These are phyloP conservation scores for Melanocharis versteri DNA, from an alignment of 2,113 vertebrate genomes.

Conservation along the genomic window DNA sequence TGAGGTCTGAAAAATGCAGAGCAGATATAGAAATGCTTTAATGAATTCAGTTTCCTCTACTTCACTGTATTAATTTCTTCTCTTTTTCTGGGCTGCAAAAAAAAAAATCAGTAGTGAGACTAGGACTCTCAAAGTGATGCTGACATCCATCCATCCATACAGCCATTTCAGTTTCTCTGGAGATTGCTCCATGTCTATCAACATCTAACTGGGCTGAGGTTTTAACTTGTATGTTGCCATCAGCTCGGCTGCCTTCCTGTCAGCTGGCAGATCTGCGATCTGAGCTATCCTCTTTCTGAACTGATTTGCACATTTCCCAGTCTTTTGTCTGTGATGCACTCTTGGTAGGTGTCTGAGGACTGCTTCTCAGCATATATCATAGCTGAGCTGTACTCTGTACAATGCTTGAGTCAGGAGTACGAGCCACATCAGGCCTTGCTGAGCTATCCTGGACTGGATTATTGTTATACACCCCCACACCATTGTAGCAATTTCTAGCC, in stretches of 20 bases:
- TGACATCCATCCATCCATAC: not conserved
- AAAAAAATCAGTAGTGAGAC: not conserved
- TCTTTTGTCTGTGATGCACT: not conserved
- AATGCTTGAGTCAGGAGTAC: not conserved
- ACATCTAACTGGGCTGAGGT: not conserved
- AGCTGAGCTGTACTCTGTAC: fast-evolving
- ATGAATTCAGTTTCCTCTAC: not conserved
- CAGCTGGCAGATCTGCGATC: not conserved
- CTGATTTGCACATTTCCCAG: not conserved
- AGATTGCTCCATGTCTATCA: conserved; percentile 8
- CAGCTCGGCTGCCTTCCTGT: not conserved
- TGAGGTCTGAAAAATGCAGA: conserved; percentile 23
- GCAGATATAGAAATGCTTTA: not conserved
- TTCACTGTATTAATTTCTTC: not conserved
- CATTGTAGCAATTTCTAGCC: not conserved
- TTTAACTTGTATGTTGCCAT: not conserved
- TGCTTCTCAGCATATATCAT: fast-evolving
- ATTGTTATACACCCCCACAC: not conserved
- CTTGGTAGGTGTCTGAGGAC: not conserved
- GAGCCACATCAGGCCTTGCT: not conserved
- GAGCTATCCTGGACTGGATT: not conserved
- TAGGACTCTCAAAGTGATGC: not conserved
- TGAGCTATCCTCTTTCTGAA: not conserved
- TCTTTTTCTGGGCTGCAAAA: not conserved
- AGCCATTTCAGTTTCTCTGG: conserved; percentile 4